Evolutionary conservation across 2,113 vertebrate species (phyloP).

Genomic region (Drymodes brunneopygia): DNA sequence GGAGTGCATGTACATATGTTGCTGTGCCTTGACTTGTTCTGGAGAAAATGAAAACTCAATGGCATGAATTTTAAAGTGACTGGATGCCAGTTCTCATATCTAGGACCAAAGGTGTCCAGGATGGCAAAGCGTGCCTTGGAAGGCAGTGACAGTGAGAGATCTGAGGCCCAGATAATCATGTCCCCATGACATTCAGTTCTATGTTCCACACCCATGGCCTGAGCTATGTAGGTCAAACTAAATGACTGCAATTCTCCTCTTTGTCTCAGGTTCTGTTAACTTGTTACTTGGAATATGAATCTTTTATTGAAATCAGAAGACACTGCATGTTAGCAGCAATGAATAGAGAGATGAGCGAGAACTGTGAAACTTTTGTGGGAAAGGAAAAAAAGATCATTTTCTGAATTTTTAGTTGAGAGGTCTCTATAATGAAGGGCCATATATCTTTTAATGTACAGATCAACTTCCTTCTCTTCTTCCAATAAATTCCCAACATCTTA

Average conservation of each 20-base stretch:
- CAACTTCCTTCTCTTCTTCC: background rate
- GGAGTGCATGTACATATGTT: background rate
- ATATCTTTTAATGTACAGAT: background rate
- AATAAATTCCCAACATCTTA: background rate
- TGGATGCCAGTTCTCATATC: background rate
- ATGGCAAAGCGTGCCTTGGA: background rate
- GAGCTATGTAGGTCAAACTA: background rate
- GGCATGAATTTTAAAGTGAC: background rate
- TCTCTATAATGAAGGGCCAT: background rate
- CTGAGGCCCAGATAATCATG: background rate
- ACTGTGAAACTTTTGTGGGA: background rate
- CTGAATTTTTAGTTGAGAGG: background rate
- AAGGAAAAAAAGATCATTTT: background rate
- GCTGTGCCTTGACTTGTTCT: background rate
- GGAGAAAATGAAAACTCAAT: background rate
- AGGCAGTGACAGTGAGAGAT: background rate
- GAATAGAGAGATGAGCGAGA: background rate
- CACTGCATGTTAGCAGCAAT: background rate
- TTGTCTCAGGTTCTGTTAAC: background rate
- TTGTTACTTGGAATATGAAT: background rate
- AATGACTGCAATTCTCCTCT: background rate
- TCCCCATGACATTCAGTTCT: background rate
- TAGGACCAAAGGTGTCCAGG: background rate
- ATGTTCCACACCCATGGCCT: background rate
- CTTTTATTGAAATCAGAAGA: background rate